phyloP scores from a whole-genome alignment of 1,140 invertebrate genomes.

The Papilio glaucus region DNA sequence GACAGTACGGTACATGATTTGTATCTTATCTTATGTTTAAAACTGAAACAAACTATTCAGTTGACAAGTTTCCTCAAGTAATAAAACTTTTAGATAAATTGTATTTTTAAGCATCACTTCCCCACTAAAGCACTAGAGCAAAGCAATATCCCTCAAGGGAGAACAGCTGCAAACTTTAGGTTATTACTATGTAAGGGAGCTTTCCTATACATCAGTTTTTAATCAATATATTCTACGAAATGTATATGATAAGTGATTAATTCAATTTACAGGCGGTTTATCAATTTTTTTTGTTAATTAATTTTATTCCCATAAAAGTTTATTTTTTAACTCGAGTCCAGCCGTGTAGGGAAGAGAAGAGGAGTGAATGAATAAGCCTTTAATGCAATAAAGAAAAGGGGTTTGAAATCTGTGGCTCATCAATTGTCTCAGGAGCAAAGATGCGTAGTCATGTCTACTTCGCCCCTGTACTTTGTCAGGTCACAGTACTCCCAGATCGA shows the following conservation, averaged over 20 bases:
- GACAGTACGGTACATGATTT: neutral
- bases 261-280: neutral
- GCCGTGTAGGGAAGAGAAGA: too few relatives aligned
- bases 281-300: too few relatives aligned
- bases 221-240: neutral
- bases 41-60: neutral
- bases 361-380: too few relatives aligned
- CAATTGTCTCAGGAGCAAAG: too few relatives aligned
- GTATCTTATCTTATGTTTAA: neutral
- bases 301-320: too few relatives aligned
- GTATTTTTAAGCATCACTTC: conserved; percentile 2
- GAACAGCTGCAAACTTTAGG: neutral
- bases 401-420: too few relatives aligned
- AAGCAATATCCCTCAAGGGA: conserved; percentile 5
- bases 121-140: neutral
- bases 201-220: neutral
- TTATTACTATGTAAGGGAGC: neutral
- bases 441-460: too few relatives aligned
- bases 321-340: too few relatives aligned
- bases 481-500: too few relatives aligned
- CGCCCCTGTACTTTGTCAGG: too few relatives aligned
- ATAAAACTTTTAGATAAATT: conserved; percentile 18
- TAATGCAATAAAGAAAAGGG: too few relatives aligned
- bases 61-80: neutral
- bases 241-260: neutral